phyloP scores from a whole-genome alignment of 1,140 invertebrate species.

The Doryteuthis pealeii region DNA sequence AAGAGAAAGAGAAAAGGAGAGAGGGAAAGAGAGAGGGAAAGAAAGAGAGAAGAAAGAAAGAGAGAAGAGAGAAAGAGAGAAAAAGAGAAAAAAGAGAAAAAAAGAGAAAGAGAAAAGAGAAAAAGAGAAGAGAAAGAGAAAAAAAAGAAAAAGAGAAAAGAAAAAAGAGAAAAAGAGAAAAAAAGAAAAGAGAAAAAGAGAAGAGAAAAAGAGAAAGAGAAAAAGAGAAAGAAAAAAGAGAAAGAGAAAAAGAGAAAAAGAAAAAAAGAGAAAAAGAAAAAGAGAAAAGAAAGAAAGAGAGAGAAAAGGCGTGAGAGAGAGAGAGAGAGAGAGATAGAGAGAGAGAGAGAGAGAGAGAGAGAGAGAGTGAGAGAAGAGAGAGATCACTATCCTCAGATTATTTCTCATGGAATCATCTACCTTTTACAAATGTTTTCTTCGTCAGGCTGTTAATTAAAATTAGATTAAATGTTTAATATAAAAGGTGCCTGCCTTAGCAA shows the following conservation, averaged over 20 bases:
- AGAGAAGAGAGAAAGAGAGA: constrained; percentile 1
- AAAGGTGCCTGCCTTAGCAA: too few relatives aligned
- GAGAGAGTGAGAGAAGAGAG: background rate
- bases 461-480: too few relatives aligned
- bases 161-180: constrained; percentile 2
- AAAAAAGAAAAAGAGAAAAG: background rate
- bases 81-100: constrained; percentile 13
- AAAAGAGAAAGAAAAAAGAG: background rate
- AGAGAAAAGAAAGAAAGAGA: background rate
- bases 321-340: background rate
- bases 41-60: constrained; percentile 4
- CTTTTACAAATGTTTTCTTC: too few relatives aligned
- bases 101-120: constrained; percentile 6
- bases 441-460: too few relatives aligned
- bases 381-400: too few relatives aligned
- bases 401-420: too few relatives aligned
- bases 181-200: background rate
- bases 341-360: background rate
- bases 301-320: background rate
- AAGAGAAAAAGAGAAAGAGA: constrained; percentile 8
- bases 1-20: background rate
- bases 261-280: constrained; percentile 11
- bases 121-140: background rate
- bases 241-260: background rate
- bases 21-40: constrained; percentile 9